Base-by-base conservation (phyloP, 1,140 invertebrate species). In the Rhyacophila brunnea region DNA sequence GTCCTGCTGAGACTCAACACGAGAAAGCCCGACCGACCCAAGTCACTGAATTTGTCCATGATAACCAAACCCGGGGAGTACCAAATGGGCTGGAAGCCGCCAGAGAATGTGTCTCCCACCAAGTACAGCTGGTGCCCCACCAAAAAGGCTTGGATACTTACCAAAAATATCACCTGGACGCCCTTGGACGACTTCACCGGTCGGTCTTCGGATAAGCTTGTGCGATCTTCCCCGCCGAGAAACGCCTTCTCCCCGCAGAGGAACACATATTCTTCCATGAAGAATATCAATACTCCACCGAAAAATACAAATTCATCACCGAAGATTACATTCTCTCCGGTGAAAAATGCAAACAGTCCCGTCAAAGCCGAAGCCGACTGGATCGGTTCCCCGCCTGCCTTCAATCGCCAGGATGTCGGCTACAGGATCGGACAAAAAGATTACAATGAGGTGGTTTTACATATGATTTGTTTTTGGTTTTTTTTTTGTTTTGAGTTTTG, bases 31-130 rank as follows among this genome's bases (percentile, higher is more conserved):
- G 53, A 56, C 13, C 19, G 62, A 19, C 62, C 62, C 14, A 50
- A 38, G 40, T 64, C 62, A 13, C 50, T 64, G 9, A 64, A 64
- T 43, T 42, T 64, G 23, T 60, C 62, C 4, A 64, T 64, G 62
- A 28, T 64, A 10, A 49, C 13, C 20, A 28, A 28, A 9, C 23
- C 23, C 23, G 23, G 23, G 9, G 23, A 28, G 23, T 28, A 28
- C 9, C 23, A 28, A 28, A 28, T 28, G 23, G 23, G 23, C 23
- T 28, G 23, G 32, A 56, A 40, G 19, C 38, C 36, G 19, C 13
- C 23, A 28, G 23, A 28, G 23, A 28, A 28, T 9, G 23, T 9
- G 23, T 28, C 23, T 9, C 23, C 23, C 23, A 28, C 23, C 9
- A 28, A 28, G 9, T 28, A 28, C 23, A 28, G 23, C 9, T 28